Conservation (phyloP, 2,797 vertebrate genomes). For the Lacerta agilis region DNA sequence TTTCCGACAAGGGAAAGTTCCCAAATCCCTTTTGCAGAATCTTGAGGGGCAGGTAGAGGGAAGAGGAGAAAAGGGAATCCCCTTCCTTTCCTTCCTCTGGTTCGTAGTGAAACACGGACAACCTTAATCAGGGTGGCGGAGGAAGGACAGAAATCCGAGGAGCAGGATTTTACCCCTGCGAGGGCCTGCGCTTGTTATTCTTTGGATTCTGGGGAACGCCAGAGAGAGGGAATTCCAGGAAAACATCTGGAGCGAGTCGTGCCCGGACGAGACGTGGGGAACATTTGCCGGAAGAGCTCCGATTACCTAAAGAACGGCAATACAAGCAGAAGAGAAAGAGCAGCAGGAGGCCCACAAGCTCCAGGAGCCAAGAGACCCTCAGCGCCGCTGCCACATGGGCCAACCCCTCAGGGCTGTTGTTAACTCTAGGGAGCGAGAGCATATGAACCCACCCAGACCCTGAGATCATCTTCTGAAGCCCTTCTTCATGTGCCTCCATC, state of each 20-base stretch:
- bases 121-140: too few relatives aligned
- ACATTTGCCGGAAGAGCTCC: slow-evolving; percentile 5
- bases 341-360: background rate
- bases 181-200: slow-evolving; percentile 51
- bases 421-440: background rate
- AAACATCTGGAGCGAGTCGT: slow-evolving; percentile 46
- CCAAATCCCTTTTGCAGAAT: background rate
- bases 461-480: too few relatives aligned
- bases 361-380: background rate
- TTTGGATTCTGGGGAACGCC: slow-evolving; percentile 53
- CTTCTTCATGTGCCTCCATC: too few relatives aligned
- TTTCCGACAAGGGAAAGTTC: background rate
- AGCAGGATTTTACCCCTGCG: background rate
- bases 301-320: slow-evolving; percentile 5
- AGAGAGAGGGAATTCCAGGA: slow-evolving; percentile 36
- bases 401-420: background rate
- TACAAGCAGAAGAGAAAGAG: background rate
- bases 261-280: slow-evolving; percentile 10
- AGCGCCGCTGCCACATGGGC: background rate
- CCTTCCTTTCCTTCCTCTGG: background rate
- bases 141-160: background rate
- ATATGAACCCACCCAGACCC: too few relatives aligned
- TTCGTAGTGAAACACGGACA: too few relatives aligned
- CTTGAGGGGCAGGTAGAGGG: background rate
- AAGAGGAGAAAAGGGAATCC: background rate